These are phyloP conservation scores for Merluccius polli DNA, from an alignment of 2,797 vertebrate species.

Conservation along the genomic window DNA sequence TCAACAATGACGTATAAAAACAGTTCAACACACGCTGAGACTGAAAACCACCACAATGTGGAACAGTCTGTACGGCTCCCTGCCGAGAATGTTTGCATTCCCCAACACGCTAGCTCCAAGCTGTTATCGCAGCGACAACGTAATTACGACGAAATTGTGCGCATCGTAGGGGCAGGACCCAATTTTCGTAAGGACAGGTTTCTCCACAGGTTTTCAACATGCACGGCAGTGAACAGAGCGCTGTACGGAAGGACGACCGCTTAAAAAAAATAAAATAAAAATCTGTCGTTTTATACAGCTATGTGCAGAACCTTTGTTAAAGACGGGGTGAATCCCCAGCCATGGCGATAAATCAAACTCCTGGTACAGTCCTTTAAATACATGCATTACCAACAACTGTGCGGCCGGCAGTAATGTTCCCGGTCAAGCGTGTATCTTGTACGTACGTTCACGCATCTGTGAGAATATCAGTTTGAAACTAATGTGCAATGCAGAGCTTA, in stretches of 20 bases:
- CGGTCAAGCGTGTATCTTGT: constrained; percentile 10
- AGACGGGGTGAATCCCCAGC: not conserved
- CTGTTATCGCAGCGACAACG: not conserved
- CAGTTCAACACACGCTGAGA: not conserved
- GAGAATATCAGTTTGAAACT: constrained; percentile 59
- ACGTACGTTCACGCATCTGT: constrained; percentile 30
- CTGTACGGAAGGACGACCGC: not conserved
- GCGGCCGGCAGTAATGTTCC: constrained; percentile 5
- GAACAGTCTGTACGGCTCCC: not conserved
- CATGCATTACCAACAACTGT: constrained; percentile 1
- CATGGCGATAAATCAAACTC: not conserved
- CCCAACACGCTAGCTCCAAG: not conserved
- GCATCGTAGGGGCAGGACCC: not conserved
- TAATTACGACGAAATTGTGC: not conserved
- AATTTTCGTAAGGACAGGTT: not conserved
- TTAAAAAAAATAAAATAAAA: not conserved
- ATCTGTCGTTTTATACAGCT: not conserved
- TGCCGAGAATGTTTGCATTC: not conserved
- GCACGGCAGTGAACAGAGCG: not conserved
- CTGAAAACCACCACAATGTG: not conserved
- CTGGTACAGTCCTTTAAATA: not conserved
- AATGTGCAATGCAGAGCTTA: constrained; percentile 56
- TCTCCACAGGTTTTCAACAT: not conserved
- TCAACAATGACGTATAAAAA: not conserved
- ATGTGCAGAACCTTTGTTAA: not conserved